Evolutionary conservation across 2,113 vertebrate genomes (phyloP).

Genomic region (Apteryx mantelli): DNA sequence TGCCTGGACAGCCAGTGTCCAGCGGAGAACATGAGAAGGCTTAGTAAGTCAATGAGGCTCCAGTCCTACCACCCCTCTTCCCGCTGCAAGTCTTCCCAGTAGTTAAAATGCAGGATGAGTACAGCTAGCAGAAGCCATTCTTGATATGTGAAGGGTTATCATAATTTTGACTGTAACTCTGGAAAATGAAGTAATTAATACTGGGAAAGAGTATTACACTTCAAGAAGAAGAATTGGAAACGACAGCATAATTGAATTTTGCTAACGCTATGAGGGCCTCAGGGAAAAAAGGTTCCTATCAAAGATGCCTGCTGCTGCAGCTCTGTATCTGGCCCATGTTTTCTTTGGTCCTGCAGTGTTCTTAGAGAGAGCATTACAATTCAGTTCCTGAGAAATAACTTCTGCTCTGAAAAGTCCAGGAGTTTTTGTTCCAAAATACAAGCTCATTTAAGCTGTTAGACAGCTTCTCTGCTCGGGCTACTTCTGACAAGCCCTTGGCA

Average conservation of each 20-base stretch:
- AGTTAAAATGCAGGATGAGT: neutral
- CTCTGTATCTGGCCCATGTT: fast-evolving
- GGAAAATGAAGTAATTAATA: neutral
- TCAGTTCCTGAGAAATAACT: neutral
- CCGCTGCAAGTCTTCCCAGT: neutral
- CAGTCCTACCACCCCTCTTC: neutral
- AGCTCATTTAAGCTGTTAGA: neutral
- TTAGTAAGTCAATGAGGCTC: fast-evolving
- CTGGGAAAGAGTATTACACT: neutral
- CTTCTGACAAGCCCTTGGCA: neutral
- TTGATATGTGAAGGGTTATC: neutral
- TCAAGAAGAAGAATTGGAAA: neutral
- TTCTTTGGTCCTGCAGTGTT: neutral
- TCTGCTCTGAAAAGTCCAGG: neutral
- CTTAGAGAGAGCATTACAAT: fast-evolving
- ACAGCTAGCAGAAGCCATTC: neutral
- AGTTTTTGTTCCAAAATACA: neutral
- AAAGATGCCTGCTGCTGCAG: neutral
- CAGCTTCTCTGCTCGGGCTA: neutral
- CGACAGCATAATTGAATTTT: neutral
- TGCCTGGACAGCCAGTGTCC: neutral
- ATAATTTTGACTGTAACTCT: neutral
- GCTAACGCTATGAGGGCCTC: neutral
- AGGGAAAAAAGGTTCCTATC: neutral
- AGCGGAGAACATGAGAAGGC: fast-evolving